Evolutionary conservation across 2,888 invertebrate genomes (phyloP), one percentile per base, ranked within the genome.

Genomic region (Apodemia duryi): DNA sequence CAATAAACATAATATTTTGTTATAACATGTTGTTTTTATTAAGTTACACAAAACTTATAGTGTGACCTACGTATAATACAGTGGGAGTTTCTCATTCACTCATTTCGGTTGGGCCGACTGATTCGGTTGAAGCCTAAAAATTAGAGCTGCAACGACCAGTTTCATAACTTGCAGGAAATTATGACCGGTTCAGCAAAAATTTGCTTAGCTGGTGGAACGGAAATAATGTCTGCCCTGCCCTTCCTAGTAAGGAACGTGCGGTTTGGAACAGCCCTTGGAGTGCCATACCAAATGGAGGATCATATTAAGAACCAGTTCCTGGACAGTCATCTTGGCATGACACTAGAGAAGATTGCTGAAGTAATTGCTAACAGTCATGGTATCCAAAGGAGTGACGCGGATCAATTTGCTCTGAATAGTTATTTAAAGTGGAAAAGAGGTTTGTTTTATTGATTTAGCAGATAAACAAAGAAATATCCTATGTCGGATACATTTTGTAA

Each of bases 181-280:
- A 73, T 94, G 69, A 89, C 95, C 61, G 98, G 98, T 35, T 95
- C 95, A 70, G 95, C 97, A 6, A 94, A 96, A 71, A 93, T 99
- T 63, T 95, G 96, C 5, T 86, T 99, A 54, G 95, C 98, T 28
- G 99, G 98, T 52, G 99, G 99, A 1, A 94, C 96, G 46, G 99
- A 99, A 76, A 96, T 96, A 78, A 99, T 99, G 99, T 97, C 97
- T 4, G 95, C 97, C 75, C 85, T 96, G 7, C 99, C 99, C 0
- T 96, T 95, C 80, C 92, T 95, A 32, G 95, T 96, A 0, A 93
- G 98, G 66, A 95, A 96, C 76, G 91, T 96, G n/a, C 94, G 99
- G 51, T 99, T 97, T 83, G 99, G 99, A 5, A 95, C 97, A 7
- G 91, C 94, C 1, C 90, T 99, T 1, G 98, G 98, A 1, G 85